These are phyloP conservation scores for Falco cherrug DNA, from an alignment of 2,797 vertebrate genomes.

Conservation along the genomic window DNA sequence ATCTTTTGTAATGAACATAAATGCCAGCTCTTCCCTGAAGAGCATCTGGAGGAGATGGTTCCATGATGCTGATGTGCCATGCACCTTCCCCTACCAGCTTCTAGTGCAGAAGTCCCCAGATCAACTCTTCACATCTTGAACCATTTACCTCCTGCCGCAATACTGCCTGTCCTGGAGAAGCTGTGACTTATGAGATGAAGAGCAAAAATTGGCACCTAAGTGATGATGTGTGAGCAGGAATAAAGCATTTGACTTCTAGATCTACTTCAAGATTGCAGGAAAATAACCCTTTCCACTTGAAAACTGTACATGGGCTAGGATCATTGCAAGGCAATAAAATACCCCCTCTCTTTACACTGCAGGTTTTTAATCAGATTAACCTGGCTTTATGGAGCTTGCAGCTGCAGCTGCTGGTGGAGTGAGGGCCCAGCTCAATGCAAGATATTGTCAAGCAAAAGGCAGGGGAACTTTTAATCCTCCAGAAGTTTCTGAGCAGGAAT, in stretches of 20 bases:
- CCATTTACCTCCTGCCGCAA: neutral
- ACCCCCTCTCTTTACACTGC: neutral
- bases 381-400: neutral
- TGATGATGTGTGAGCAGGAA: neutral
- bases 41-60: neutral
- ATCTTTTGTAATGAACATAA: neutral
- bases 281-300: neutral
- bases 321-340: neutral
- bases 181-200: neutral
- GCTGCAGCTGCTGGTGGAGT: neutral
- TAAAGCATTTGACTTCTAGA: conserved; percentile 20
- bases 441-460: neutral
- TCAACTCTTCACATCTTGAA: neutral
- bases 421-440: neutral
- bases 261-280: neutral
- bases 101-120: neutral
- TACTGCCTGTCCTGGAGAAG: neutral
- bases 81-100: neutral
- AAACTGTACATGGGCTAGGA: neutral
- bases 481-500: conserved; percentile 22
- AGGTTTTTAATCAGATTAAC: neutral
- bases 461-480: neutral
- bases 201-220: neutral
- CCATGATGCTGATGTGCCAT: fast-evolving
- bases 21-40: neutral